Base-by-base conservation (phyloP, 2,113 vertebrate species). In the Amphiprion percula region DNA sequence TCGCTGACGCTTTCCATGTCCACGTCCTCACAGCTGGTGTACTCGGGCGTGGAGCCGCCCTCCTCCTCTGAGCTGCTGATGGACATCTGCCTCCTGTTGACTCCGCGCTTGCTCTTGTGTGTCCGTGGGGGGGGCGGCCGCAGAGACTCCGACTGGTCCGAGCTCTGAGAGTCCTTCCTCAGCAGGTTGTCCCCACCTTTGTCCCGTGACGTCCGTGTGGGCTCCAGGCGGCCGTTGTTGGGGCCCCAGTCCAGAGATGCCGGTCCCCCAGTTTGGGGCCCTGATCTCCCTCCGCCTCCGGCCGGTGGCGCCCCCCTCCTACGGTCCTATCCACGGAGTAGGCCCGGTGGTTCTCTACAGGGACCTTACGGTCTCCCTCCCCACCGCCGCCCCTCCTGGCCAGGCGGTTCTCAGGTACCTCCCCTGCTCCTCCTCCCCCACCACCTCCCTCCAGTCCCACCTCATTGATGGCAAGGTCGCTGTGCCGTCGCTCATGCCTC, bases 61-160 rank as follows among this genome's bases (percentile, higher is more conserved):
- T 99, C 98, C 92, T 99, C 98, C 93, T 99, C 98, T 41, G 98
- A 99, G 95, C 98, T 99, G 95, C 98, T 99, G 93, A 99, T 97
- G 73, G 98, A 99, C 97, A 99, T 98, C 95, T 98, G 98, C 88
- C 97, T 94, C 95, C 96, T 97, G 93, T 98, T 98, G 88, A 95
- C 95, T 41, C 96, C 97, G 79, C 97, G 93, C 88, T 96, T 97
- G 89, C 95, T 90, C 92, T 97, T 96, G 94, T 98, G 97, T 15
- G 97, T 95, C 84, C 97, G 97, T 49, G 97, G 96, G 82, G 97
- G 97, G 47, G 97, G 97, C 55, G 98, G 98, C 86, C 97, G 94
- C 90, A 99, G 94, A 23, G 97, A 97, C 92, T 99, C 98, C 1
- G 97, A 98, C 93, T 98, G 97, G 89, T 99, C 98, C 5, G 97